A percentile compares a stretch with the other conserved stretches of the same genome.
Evolutionary conservation across 2,113 vertebrate species (phyloP).

Genomic region (Chamaea fasciata): DNA sequence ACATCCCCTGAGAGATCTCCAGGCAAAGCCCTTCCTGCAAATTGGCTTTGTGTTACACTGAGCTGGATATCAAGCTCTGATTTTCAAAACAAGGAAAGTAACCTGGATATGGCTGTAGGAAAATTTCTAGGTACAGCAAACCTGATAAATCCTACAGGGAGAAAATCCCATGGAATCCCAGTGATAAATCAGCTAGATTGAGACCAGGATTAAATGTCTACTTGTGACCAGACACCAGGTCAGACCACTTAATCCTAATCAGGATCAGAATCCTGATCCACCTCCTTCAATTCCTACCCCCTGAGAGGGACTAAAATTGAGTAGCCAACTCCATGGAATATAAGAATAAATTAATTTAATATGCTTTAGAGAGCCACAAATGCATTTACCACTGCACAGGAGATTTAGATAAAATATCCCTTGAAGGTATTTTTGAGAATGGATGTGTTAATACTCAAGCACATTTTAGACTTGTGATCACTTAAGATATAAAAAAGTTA

Average conservation of each 20-base stretch:
- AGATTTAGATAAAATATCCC: not conserved
- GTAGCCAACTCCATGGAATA: not conserved
- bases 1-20: not conserved
- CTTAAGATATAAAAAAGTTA: not conserved
- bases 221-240: not conserved
- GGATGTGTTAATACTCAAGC: not conserved
- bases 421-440: not conserved
- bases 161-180: not conserved
- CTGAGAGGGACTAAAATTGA: not conserved
- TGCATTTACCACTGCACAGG: not conserved
- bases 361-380: not conserved
- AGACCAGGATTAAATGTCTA: not conserved
- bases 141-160: not conserved
- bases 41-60: fast-evolving
- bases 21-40: not conserved
- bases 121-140: not conserved
- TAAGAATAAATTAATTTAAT: not conserved
- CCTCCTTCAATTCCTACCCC: not conserved
- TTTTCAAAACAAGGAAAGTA: not conserved
- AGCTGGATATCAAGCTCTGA: not conserved
- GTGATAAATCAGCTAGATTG: not conserved
- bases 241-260: not conserved
- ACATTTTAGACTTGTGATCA: not conserved
- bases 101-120: not conserved
- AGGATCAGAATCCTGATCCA: not conserved